These are phyloP conservation scores for Eublepharis macularius DNA, from an alignment of 2,113 vertebrate species.

Conservation along the genomic window DNA sequence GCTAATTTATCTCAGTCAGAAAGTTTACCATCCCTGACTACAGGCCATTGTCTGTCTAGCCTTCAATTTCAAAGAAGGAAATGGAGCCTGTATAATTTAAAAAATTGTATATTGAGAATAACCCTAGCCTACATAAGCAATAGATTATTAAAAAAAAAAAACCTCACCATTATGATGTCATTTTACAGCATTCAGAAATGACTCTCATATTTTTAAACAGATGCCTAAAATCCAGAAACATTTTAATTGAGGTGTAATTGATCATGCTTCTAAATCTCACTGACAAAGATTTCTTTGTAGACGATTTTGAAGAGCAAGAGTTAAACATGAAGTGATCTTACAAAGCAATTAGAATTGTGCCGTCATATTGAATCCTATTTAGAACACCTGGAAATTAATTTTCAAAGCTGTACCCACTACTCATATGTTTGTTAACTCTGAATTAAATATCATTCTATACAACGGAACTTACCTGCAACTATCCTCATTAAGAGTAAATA, in stretches of 20 bases:
- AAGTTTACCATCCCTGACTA: conserved; percentile 52
- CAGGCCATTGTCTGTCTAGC: conserved; percentile 53
- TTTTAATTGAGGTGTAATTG: neutral
- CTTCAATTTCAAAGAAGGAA: conserved; percentile 57
- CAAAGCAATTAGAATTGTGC: neutral
- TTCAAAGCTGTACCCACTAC: neutral
- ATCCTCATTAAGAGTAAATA: neutral
- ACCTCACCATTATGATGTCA: neutral
- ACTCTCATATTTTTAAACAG: neutral
- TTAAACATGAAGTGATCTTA: neutral
- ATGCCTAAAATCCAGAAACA: neutral
- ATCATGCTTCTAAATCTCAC: neutral
- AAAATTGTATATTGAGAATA: conserved; percentile 40
- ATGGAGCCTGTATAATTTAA: conserved; percentile 44
- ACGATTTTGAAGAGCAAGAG: neutral
- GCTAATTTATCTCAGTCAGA: conserved; percentile 62
- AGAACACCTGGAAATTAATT: neutral
- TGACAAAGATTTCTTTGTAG: neutral
- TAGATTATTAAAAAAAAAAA: neutral
- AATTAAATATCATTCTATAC: neutral
- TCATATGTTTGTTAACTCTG: neutral
- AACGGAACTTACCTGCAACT: neutral
- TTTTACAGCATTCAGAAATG: conserved; percentile 9
- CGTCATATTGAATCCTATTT: neutral
- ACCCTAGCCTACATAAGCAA: neutral